These are phyloP conservation scores for Arothron firmamentum DNA, from an alignment of 2,113 vertebrate genomes.

Conservation along the genomic window DNA sequence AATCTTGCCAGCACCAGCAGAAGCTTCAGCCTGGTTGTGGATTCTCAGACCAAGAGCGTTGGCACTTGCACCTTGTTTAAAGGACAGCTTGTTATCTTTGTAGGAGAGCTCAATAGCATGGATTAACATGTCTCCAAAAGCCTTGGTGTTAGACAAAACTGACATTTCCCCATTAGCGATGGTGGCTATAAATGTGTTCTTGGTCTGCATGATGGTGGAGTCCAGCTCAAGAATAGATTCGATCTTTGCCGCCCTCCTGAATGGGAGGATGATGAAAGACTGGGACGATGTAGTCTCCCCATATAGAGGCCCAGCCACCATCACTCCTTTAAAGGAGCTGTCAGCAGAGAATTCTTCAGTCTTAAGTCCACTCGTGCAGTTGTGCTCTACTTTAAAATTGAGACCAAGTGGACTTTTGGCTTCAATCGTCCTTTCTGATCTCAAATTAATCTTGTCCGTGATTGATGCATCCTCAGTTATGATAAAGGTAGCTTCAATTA, in stretches of 20 bases:
- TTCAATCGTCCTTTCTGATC: slow-evolving; percentile 70
- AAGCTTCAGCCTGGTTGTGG: slow-evolving; percentile 76
- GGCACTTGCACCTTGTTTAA: slow-evolving; percentile 80
- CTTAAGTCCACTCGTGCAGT: slow-evolving; percentile 60
- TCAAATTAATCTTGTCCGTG: slow-evolving; percentile 62
- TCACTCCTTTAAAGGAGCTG: slow-evolving; percentile 65
- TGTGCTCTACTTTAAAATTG: slow-evolving; percentile 68
- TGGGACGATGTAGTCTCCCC: slow-evolving; percentile 69
- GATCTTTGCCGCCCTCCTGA: slow-evolving; percentile 66
- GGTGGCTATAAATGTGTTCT: slow-evolving; percentile 75
- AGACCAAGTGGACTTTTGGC: slow-evolving; percentile 79
- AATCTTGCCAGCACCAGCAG: slow-evolving; percentile 71
- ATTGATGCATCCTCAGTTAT: slow-evolving; percentile 63
- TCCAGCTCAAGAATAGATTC: slow-evolving; percentile 79
- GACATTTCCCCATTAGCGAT: slow-evolving; percentile 69
- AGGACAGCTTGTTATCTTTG: slow-evolving; percentile 74
- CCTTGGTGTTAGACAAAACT: slow-evolving; percentile 78
- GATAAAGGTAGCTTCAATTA: slow-evolving; percentile 78
- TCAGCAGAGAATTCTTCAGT: slow-evolving; percentile 70
- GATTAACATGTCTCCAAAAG: slow-evolving; percentile 75
- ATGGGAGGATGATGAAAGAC: slow-evolving; percentile 61
- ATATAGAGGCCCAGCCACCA: slow-evolving; percentile 73
- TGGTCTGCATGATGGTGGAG: slow-evolving; percentile 75
- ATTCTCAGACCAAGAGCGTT: slow-evolving; percentile 69
- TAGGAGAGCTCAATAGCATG: slow-evolving; percentile 77